Percentiles rank a stretch among this genome's conserved stretches.
Conservation (phyloP, 53 echinoderm and acorn worm genomes). For the Apostichopus leukothele region DNA sequence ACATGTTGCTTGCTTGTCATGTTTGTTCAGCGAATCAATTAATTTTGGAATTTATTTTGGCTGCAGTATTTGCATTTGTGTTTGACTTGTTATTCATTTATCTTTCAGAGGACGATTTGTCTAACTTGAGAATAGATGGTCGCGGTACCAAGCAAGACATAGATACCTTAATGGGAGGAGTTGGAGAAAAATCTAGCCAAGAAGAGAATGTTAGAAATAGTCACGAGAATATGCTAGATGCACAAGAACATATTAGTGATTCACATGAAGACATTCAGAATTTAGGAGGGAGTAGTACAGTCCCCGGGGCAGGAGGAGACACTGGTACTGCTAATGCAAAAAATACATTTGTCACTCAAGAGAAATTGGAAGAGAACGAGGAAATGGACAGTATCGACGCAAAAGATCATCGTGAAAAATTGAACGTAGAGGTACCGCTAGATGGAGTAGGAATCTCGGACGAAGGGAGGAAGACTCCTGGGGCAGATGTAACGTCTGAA, state of each 20-base stretch:
- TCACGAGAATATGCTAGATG: neutral
- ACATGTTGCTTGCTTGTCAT: too few relatives aligned
- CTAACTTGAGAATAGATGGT: neutral
- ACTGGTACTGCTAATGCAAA: neutral
- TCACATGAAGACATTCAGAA: neutral
- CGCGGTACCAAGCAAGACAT: neutral
- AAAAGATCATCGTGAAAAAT: neutral
- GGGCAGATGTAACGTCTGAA: neutral
- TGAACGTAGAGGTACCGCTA: neutral
- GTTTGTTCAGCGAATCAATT: too few relatives aligned
- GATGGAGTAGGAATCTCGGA: neutral
- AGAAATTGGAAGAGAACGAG: neutral
- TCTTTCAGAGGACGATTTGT: too few relatives aligned
- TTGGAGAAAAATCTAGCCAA: neutral
- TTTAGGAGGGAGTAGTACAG: neutral
- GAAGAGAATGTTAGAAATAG: neutral
- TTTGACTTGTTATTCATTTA: too few relatives aligned
- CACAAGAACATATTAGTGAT: neutral
- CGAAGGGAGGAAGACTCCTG: neutral
- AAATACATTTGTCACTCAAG: conserved; percentile 16
- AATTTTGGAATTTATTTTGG: too few relatives aligned
- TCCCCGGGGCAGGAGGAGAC: neutral
- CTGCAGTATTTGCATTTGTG: too few relatives aligned
- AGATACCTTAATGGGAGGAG: neutral
- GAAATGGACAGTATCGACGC: neutral